A percentile compares a stretch with the other conserved stretches of the same genome.
Evolutionary conservation across 2,888 invertebrate genomes (phyloP).

Genomic region (Smittia sp.): DNA sequence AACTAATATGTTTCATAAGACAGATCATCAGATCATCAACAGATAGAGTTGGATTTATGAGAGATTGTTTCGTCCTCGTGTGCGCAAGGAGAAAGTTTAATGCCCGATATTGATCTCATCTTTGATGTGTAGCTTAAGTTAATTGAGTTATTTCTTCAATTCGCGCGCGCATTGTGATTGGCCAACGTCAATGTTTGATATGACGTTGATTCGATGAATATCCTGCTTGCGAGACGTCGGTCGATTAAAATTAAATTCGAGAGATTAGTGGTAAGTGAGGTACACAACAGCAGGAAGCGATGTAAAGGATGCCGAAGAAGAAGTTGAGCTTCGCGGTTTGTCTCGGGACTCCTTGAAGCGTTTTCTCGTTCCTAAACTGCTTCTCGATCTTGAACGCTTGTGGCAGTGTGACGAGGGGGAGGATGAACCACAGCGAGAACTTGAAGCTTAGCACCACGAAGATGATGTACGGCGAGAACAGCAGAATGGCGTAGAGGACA

Average conservation of each 20-base stretch:
- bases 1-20: background rate
- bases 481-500: conserved; percentile 80
- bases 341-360: conserved; percentile 78
- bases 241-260: conserved; percentile 35
- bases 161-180: conserved; percentile 13
- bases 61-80: background rate
- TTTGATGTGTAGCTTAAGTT: conserved; percentile 3
- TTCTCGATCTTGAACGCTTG: conserved; percentile 88
- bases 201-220: background rate
- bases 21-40: background rate
- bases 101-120: background rate
- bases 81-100: background rate
- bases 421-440: conserved; percentile 82
- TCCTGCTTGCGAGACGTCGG: background rate
- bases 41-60: background rate
- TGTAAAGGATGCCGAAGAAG: conserved; percentile 86
- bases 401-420: conserved; percentile 83
- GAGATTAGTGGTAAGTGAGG: conserved; percentile 61
- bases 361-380: conserved; percentile 74
- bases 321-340: conserved; percentile 88
- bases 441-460: conserved; percentile 82
- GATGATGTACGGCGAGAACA: conserved; percentile 88
- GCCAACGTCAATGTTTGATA: background rate
- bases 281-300: conserved; percentile 74
- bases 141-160: conserved; percentile 17